Evolutionary conservation across 2,888 invertebrate species (phyloP).

Genomic region (Tricholauxania praeusta): DNA sequence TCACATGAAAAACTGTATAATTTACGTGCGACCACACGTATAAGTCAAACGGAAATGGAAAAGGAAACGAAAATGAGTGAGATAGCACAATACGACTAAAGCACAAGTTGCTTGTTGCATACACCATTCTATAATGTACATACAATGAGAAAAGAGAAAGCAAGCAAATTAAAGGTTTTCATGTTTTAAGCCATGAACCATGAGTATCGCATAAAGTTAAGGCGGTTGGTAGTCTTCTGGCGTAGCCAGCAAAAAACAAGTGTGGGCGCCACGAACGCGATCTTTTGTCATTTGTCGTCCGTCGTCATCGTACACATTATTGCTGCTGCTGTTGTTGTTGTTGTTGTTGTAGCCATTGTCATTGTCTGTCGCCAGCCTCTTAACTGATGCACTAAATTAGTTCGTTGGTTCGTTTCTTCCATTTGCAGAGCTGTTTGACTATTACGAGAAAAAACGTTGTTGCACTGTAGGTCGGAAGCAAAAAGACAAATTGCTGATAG

Average conservation of each 20-base stretch:
- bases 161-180: no score
- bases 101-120: slow-evolving; percentile 5
- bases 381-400: slow-evolving; percentile 40
- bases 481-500: no score
- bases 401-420: slow-evolving; percentile 17
- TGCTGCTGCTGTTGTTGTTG: not conserved
- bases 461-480: not conserved
- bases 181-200: not conserved
- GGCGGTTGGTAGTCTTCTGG: not conserved
- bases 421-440: not conserved
- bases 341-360: slow-evolving; percentile 7
- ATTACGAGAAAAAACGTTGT: not conserved
- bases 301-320: not conserved
- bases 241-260: not conserved
- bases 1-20: slow-evolving; percentile 29
- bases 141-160: no score
- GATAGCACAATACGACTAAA: not conserved
- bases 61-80: slow-evolving; percentile 30
- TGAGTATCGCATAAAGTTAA: not conserved
- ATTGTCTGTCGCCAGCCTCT: slow-evolving; percentile 34
- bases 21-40: slow-evolving; percentile 39
- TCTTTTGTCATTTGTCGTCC: slow-evolving; percentile 33
- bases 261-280: slow-evolving; percentile 31
- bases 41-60: slow-evolving; percentile 52
- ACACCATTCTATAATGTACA: not conserved